Evolutionary conservation across 2,113 vertebrate genomes (phyloP).

Genomic region (Scomber japonicus): DNA sequence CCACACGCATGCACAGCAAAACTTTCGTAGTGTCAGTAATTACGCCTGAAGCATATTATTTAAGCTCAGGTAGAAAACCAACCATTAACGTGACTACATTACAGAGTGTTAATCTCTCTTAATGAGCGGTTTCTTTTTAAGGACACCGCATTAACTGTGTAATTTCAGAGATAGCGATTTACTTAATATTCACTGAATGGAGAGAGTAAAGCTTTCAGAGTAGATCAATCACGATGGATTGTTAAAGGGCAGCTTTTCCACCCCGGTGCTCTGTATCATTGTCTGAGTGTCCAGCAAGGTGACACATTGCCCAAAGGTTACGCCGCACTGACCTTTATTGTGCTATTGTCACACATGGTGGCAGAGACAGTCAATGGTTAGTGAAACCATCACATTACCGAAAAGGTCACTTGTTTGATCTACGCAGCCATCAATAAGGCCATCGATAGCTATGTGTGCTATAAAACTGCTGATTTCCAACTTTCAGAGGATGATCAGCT

Average conservation of each 20-base stretch:
- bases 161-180: conserved; percentile 30
- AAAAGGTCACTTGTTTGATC: conserved; percentile 46
- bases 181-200: conserved; percentile 36
- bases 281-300: conserved; percentile 51
- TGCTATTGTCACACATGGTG: conserved; percentile 26
- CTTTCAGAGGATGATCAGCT: not conserved
- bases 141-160: conserved; percentile 26
- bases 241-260: conserved; percentile 70
- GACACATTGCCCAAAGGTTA: conserved; percentile 68
- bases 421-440: not conserved
- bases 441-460: not conserved
- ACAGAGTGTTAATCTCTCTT: conserved; percentile 50
- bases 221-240: conserved; percentile 58
- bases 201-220: conserved; percentile 20
- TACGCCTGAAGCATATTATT: conserved; percentile 19
- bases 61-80: conserved; percentile 29
- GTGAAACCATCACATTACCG: conserved; percentile 5
- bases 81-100: conserved; percentile 38
- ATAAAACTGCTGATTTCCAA: not conserved
- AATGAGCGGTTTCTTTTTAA: conserved; percentile 48
- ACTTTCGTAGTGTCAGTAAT: conserved; percentile 34
- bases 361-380: conserved; percentile 9
- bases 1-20: conserved; percentile 35
- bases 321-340: conserved; percentile 49
- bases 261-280: conserved; percentile 48